Conservation (phyloP, 2,113 vertebrate species). For the Nansenia antarctica region DNA sequence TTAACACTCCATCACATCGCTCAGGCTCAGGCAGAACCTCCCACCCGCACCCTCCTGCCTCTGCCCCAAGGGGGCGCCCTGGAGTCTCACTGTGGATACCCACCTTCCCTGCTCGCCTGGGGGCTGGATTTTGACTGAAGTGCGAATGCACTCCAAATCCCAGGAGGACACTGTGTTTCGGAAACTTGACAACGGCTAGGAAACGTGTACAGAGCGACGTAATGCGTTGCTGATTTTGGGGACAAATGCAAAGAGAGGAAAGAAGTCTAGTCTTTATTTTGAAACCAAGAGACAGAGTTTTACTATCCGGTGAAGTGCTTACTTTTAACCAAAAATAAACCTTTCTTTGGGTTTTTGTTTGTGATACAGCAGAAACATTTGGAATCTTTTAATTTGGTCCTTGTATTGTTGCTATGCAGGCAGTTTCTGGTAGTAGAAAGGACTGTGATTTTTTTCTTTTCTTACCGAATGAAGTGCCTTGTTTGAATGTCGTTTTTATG, state of each 20-base stretch:
- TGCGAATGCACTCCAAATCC: slow-evolving; percentile 50
- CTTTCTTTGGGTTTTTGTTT: slow-evolving; percentile 52
- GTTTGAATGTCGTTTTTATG: slow-evolving; percentile 93
- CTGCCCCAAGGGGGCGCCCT: slow-evolving; percentile 47
- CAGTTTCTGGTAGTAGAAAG: slow-evolving; percentile 84
- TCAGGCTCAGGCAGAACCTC: slow-evolving; percentile 60
- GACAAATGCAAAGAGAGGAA: slow-evolving; percentile 71
- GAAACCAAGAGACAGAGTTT: slow-evolving; percentile 58
- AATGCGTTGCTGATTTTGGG: slow-evolving; percentile 16
- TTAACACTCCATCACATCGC: slow-evolving; percentile 37
- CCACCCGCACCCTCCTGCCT: slow-evolving; percentile 47
- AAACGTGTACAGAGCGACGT: slow-evolving; percentile 25
- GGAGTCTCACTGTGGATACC: slow-evolving; percentile 63
- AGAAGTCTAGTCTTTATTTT: slow-evolving; percentile 77
- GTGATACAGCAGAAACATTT: slow-evolving; percentile 44
- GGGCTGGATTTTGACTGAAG: slow-evolving; percentile 56
- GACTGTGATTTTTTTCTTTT: slow-evolving; percentile 82
- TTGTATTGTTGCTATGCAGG: slow-evolving; percentile 84
- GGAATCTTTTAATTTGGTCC: slow-evolving; percentile 40
- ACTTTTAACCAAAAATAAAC: slow-evolving; percentile 71
- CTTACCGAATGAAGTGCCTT: slow-evolving; percentile 98
- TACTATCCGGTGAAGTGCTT: slow-evolving; percentile 73
- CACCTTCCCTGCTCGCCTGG: slow-evolving; percentile 36
- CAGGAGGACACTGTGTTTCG: slow-evolving; percentile 66
- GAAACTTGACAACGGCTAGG: background rate